These are phyloP conservation scores for Cecidostiba fungosa DNA, from an alignment of 2,888 invertebrate species.

Conservation along the genomic window DNA sequence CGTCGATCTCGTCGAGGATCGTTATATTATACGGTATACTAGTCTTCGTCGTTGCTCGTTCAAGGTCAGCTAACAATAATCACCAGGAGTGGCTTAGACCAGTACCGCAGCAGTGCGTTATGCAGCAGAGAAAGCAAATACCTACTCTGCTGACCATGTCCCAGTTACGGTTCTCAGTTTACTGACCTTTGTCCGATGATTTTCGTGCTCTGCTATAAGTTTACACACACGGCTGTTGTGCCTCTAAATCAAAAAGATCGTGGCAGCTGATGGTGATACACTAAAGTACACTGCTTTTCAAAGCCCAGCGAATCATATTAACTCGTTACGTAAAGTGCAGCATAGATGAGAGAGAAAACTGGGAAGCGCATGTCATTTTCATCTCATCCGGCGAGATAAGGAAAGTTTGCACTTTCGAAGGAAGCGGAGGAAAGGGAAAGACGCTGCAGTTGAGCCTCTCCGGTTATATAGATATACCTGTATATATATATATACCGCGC, in stretches of 20 bases:
- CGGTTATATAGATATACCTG: too few species aligned
- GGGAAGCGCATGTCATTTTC: conserved; percentile 54
- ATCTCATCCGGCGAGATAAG: conserved; percentile 43
- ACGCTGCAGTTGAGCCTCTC: background rate
- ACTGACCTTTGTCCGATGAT: conserved; percentile 42
- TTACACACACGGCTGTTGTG: background rate
- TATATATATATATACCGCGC: background rate
- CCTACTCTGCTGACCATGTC: conserved; percentile 44
- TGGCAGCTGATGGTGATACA: too few species aligned
- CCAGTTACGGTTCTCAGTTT: conserved; percentile 50
- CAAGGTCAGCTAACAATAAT: conserved; percentile 28
- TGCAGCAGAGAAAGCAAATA: conserved; percentile 54
- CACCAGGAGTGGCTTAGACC: conserved; percentile 21
- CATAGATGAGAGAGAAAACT: background rate
- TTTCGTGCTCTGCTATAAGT: background rate
- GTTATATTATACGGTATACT: background rate
- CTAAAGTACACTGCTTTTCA: background rate
- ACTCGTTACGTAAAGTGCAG: conserved; percentile 24
- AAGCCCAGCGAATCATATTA: conserved; percentile 2
- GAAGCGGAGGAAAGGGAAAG: conserved; percentile 19
- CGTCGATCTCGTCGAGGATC: background rate
- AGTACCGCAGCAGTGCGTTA: background rate
- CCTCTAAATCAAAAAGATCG: background rate
- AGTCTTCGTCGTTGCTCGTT: background rate
- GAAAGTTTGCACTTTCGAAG: conserved; percentile 57